A percentile compares a stretch with the other conserved stretches of the same genome.
phyloP scores from a whole-genome alignment of 2,113 vertebrate genomes.

The Antennarius striatus region DNA sequence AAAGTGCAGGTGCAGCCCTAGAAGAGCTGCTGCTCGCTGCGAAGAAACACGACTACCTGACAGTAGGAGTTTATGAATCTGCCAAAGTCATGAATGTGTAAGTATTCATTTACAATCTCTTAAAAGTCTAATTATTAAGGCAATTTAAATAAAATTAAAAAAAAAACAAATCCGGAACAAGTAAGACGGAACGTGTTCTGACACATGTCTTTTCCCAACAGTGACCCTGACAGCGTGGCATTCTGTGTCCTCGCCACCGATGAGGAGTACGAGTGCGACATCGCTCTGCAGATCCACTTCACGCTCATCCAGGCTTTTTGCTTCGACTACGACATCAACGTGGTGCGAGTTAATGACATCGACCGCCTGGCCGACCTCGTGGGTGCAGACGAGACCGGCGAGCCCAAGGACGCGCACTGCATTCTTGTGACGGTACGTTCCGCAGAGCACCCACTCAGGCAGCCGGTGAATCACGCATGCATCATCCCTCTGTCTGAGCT shows the following conservation, averaged over 20 bases:
- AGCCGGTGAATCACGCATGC: constrained; percentile 54
- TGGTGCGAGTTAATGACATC: constrained; percentile 91
- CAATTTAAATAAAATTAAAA: too few species aligned
- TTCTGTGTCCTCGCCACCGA: constrained; percentile 93
- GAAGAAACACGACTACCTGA: constrained; percentile 91
- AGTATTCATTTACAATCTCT: constrained; percentile 71
- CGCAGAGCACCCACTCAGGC: constrained; percentile 19
- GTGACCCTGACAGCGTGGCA: constrained; percentile 94
- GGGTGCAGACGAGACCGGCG: constrained; percentile 83
- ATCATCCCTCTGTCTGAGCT: constrained; percentile 28
- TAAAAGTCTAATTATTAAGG: too few species aligned
- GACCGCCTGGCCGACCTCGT: constrained; percentile 87
- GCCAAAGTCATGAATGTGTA: constrained; percentile 98
- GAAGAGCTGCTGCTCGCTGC: constrained; percentile 90
- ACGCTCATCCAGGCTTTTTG: constrained; percentile 98
- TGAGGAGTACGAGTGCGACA: constrained; percentile 93
- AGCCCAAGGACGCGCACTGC: constrained; percentile 92
- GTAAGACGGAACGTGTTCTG: constrained; percentile 3
- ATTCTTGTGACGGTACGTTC: constrained; percentile 93
- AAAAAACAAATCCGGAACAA: too few species aligned
- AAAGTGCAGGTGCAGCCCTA: constrained; percentile 89
- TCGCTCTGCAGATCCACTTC: constrained; percentile 97
- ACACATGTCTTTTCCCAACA: constrained; percentile 56
- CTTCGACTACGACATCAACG: constrained; percentile 97
- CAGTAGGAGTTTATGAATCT: constrained; percentile 96